phyloP scores from a whole-genome alignment of 2,888 invertebrate species.

The Chloromyia formosa region DNA sequence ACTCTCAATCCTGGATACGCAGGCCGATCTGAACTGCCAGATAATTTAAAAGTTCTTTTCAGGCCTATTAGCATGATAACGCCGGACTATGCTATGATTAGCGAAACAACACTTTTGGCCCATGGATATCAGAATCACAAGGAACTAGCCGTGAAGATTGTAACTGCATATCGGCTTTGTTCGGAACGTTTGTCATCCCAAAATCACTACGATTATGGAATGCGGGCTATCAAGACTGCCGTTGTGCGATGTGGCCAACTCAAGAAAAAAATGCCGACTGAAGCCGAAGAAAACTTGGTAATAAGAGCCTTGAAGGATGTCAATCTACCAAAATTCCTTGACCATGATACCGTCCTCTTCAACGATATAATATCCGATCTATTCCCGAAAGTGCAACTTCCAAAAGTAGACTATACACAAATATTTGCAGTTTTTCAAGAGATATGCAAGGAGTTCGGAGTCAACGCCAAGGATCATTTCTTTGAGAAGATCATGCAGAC shows the following conservation, averaged over 20 bases:
- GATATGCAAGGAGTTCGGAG: slow-evolving; percentile 71
- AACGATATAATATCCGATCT: slow-evolving; percentile 91
- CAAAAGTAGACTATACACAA: slow-evolving; percentile 76
- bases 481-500: slow-evolving; percentile 86
- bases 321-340: slow-evolving; percentile 90
- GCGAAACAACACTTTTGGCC: slow-evolving; percentile 76
- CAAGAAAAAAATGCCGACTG: slow-evolving; percentile 72
- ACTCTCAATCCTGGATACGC: slow-evolving; percentile 71
- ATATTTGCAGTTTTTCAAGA: slow-evolving; percentile 73
- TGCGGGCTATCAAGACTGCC: slow-evolving; percentile 79
- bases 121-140: slow-evolving; percentile 74
- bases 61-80: slow-evolving; percentile 82
- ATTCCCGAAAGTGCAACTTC: slow-evolving; percentile 78
- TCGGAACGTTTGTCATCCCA: slow-evolving; percentile 77
- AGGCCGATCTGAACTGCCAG: slow-evolving; percentile 75
- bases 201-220: slow-evolving; percentile 78
- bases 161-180: slow-evolving; percentile 75
- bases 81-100: slow-evolving; percentile 78
- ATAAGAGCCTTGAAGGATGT: slow-evolving; percentile 89
- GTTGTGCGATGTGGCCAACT: slow-evolving; percentile 76
- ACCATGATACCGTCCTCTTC: slow-evolving; percentile 86
- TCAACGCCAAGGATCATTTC: slow-evolving; percentile 81
- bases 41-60: slow-evolving; percentile 76
- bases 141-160: slow-evolving; percentile 73
- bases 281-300: slow-evolving; percentile 77